phyloP scores from a whole-genome alignment of 1,140 invertebrate genomes.

The Pteromalus puparum region DNA sequence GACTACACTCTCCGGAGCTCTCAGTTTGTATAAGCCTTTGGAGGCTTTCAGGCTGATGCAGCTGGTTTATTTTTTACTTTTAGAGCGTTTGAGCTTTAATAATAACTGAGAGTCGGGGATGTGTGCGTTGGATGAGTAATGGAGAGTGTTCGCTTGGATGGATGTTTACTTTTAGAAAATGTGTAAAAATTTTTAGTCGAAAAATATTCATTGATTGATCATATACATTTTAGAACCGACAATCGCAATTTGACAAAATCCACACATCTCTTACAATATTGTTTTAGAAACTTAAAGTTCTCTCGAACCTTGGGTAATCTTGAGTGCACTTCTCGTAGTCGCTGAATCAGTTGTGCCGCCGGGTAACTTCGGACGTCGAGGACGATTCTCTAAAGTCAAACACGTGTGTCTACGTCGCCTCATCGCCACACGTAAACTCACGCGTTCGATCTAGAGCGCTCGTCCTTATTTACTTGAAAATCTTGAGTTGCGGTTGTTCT shows the following conservation, averaged over 20 bases:
- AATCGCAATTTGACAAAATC: too few species aligned
- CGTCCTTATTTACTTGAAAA: slow-evolving; percentile 40
- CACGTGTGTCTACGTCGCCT: slow-evolving; percentile 74
- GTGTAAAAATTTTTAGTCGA: too few species aligned
- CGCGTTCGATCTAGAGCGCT: slow-evolving; percentile 74
- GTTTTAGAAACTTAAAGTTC: too few species aligned
- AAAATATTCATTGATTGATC: too few species aligned
- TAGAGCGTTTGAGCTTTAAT: too few species aligned
- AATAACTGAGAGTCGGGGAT: too few species aligned
- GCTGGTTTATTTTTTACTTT: neutral
- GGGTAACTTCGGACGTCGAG: slow-evolving; percentile 15
- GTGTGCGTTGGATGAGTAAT: too few species aligned
- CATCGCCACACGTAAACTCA: slow-evolving; percentile 74
- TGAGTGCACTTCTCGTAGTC: neutral
- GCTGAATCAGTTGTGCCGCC: neutral
- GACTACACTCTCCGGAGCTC: neutral
- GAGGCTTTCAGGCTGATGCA: neutral
- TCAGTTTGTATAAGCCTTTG: neutral
- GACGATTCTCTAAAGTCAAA: slow-evolving; percentile 73
- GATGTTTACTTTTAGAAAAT: too few species aligned
- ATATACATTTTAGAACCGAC: too few species aligned
- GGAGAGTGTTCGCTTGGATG: too few species aligned
- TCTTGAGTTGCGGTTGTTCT: slow-evolving; percentile 15
- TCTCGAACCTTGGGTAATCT: too few species aligned
- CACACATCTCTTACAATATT: too few species aligned